Base-by-base conservation (phyloP, 2,797 vertebrate species). In the Sebastes dallii region DNA sequence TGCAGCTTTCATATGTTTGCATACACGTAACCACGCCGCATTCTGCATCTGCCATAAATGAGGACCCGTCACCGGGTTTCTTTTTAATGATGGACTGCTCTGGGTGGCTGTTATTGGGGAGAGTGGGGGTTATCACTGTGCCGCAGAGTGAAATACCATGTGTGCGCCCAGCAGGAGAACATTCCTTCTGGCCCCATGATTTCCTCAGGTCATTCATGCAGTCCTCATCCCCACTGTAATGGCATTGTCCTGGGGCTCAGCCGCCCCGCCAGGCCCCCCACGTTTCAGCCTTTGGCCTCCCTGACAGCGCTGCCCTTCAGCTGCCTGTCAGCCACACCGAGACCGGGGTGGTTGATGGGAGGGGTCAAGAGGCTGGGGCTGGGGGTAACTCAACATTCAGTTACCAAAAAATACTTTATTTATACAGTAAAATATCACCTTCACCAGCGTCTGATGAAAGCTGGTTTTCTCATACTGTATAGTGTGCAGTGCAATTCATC, bases 161-260 rank as follows among this genome's bases (percentile, higher is more conserved):
- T 97, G 97, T 92, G 92, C 84, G 32, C 96, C 90, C 97, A 96
- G 97, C 95, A 7, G 97, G 97, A 95, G 96, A 88, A 96, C 96
- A 98, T 98, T 98, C 97, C 96, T 95, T 87, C 84, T 94, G 91
- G 93, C 94, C 92, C 94, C 86, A 87, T 87, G 94, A 95, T 95
- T 97, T 97, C 95, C 96, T 96, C 89, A 88, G 89, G 91, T 94
- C 94, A 94, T 92, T 95, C 93, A 94, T 94, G 90, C 91, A 91
- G 76, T 77, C 91, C 91, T 92, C 91, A 91, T 92, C 87, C 88
- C 90, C 89, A 94, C 91, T 93, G 94, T 95, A 94, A 93, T 95
- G 92, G 87, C 86, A 91, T 90, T 95, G 94, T 92, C 93, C 94
- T 91, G 86, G 62, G 10, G 75, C 65, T 94, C 84, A 88, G 82